These are phyloP conservation scores for Siniperca knerii DNA, from an alignment of 2,113 vertebrate genomes.

Conservation along the genomic window DNA sequence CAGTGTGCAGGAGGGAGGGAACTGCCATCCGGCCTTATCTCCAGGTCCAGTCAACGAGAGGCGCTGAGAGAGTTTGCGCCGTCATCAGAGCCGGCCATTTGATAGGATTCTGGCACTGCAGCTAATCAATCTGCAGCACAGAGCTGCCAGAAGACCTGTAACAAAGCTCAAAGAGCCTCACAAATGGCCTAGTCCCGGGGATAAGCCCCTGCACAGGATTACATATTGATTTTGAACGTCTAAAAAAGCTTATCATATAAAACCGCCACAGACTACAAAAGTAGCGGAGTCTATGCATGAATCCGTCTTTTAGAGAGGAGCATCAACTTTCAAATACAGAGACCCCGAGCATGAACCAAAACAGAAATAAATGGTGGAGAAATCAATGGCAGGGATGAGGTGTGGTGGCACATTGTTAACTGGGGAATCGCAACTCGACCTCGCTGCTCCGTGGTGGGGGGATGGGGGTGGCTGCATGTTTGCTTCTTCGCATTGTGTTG, in stretches of 20 bases:
- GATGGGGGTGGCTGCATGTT: not conserved
- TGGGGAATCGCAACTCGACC: slow-evolving; percentile 31
- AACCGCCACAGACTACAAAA: slow-evolving; percentile 89
- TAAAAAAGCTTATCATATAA: slow-evolving; percentile 96
- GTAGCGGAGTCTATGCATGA: slow-evolving; percentile 93
- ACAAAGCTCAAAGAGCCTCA: slow-evolving; percentile 98
- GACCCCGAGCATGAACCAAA: slow-evolving; percentile 88
- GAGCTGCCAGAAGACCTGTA: slow-evolving; percentile 90
- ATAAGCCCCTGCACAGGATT: slow-evolving; percentile 99
- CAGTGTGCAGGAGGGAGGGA: slow-evolving; percentile 81
- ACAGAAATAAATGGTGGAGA: slow-evolving; percentile 85
- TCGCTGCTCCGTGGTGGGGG: not conserved
- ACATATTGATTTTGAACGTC: slow-evolving; percentile 98
- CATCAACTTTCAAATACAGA: slow-evolving; percentile 90
- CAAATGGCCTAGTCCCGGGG: slow-evolving; percentile 93
- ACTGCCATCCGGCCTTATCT: slow-evolving; percentile 92
- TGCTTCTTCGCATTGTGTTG: slow-evolving; percentile 15
- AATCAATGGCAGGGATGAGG: slow-evolving; percentile 57
- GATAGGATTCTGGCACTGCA: slow-evolving; percentile 93
- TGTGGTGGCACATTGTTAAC: slow-evolving; percentile 52
- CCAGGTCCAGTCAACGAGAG: slow-evolving; percentile 93
- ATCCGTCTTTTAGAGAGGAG: slow-evolving; percentile 89
- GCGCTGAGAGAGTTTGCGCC: slow-evolving; percentile 92
- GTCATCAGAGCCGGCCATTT: slow-evolving; percentile 92
- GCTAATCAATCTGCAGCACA: slow-evolving; percentile 95